phyloP scores from a whole-genome alignment of 92 coral and sea anemone genomes.

The Heteractis magnifica region DNA sequence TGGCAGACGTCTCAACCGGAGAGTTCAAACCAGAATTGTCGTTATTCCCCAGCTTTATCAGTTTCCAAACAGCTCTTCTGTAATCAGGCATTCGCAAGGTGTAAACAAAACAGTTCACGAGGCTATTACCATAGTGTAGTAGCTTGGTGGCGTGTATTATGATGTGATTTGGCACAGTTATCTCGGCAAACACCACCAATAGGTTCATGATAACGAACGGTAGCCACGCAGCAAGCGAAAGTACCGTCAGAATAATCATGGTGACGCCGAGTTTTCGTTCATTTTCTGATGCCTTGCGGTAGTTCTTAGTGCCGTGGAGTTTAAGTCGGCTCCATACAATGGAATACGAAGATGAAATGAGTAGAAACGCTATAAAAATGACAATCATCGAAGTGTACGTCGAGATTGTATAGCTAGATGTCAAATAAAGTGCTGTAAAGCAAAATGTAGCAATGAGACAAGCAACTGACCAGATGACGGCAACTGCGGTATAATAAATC shows the following conservation, averaged over 20 bases:
- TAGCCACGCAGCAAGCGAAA: conserved; percentile 39
- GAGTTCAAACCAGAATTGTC: conserved; percentile 22
- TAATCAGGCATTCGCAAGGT: conserved; percentile 43
- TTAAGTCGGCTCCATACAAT: conserved; percentile 34
- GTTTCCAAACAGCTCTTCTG: conserved; percentile 27
- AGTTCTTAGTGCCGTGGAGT: conserved; percentile 23
- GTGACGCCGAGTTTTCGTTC: conserved; percentile 47
- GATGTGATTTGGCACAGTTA: conserved; percentile 8
- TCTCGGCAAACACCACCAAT: conserved; percentile 23
- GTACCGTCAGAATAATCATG: conserved; percentile 34
- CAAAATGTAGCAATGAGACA: conserved; percentile 17
- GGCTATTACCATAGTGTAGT: conserved; percentile 39
- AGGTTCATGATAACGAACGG: conserved; percentile 42
- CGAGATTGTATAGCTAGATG: conserved; percentile 23
- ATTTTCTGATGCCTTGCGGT: conserved; percentile 36
- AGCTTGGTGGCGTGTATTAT: conserved; percentile 29
- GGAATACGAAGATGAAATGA: conserved; percentile 33
- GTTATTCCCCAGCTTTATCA: conserved; percentile 2
- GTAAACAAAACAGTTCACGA: conserved; percentile 35
- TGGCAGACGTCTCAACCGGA: conserved; percentile 21
- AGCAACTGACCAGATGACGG: conserved; percentile 25
- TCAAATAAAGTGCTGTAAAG: conserved; percentile 32
- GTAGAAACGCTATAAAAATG: conserved; percentile 27
- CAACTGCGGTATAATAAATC: conserved; percentile 19
- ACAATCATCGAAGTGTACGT: conserved; percentile 41